phyloP scores from a whole-genome alignment of 2,888 invertebrate species.

The Tenthredo distinguenda region DNA sequence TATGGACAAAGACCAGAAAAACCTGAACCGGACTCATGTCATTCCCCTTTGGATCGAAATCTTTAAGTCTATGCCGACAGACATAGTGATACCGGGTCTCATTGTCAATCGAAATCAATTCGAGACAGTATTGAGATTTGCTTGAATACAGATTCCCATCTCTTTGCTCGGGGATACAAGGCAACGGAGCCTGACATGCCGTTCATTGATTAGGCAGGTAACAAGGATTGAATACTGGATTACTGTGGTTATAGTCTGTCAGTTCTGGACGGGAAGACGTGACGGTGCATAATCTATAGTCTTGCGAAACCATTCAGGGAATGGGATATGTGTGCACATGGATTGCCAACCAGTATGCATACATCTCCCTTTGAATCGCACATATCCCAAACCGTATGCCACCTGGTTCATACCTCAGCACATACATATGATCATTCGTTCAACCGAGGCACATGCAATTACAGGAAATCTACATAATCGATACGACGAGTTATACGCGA shows the following conservation, averaged over 20 bases:
- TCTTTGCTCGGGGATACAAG: not conserved
- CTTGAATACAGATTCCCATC: constrained; percentile 17
- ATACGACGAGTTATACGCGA: not conserved
- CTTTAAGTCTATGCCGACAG: not conserved
- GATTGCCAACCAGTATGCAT: constrained; percentile 19
- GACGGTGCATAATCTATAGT: constrained; percentile 54
- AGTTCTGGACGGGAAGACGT: constrained; percentile 54
- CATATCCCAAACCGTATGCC: not conserved
- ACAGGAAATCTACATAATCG: not conserved
- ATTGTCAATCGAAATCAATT: constrained; percentile 16
- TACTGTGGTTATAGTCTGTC: constrained; percentile 37
- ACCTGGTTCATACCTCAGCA: not conserved
- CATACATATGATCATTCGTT: not conserved
- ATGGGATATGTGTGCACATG: constrained; percentile 31
- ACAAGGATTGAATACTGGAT: constrained; percentile 54
- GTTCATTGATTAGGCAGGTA: constrained; percentile 44
- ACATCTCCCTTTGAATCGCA: not conserved
- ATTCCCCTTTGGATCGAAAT: not conserved
- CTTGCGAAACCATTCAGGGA: not conserved
- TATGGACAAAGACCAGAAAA: not conserved
- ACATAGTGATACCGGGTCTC: not conserved
- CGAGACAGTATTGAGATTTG: constrained; percentile 13
- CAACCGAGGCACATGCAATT: not conserved
- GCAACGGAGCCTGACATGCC: constrained; percentile 12
- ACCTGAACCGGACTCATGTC: no score